phyloP scores from a whole-genome alignment of 2,797 vertebrate species.

The Paratrypauchen microcephalus region DNA sequence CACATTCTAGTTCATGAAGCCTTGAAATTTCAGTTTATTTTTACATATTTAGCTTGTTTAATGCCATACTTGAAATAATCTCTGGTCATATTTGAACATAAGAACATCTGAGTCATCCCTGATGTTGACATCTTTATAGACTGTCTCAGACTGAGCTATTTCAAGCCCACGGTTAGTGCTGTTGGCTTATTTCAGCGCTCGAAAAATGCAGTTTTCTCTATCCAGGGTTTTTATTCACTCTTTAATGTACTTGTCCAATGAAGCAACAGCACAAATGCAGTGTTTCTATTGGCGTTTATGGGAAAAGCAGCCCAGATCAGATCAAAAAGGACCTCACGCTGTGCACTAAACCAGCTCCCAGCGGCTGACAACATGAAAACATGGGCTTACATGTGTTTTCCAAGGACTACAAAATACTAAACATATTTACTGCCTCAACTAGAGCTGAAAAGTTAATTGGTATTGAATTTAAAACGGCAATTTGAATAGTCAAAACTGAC shows the following conservation, averaged over 20 bases:
- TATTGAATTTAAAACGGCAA: not conserved
- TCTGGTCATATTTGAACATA: slow-evolving; percentile 27
- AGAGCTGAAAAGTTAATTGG: not conserved
- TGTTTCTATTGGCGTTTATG: not conserved
- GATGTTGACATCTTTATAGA: slow-evolving; percentile 54
- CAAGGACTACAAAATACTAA: not conserved
- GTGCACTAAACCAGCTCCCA: not conserved
- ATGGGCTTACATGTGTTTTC: slow-evolving; percentile 2
- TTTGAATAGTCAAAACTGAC: not conserved
- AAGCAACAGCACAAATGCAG: not conserved
- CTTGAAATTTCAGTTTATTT: not conserved
- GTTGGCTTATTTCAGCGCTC: slow-evolving; percentile 36
- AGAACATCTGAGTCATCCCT: slow-evolving; percentile 16
- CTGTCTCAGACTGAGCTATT: slow-evolving; percentile 52
- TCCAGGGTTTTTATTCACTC: not conserved
- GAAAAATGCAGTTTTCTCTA: not conserved
- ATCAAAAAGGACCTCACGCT: slow-evolving; percentile 6
- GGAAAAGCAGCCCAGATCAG: not conserved
- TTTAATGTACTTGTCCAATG: not conserved
- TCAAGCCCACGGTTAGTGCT: slow-evolving; percentile 47
- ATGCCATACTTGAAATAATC: not conserved
- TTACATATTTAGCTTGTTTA: not conserved
- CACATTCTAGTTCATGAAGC: not conserved
- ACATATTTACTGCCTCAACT: not conserved
- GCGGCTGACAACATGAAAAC: not conserved